Conservation (phyloP, 2,888 invertebrate genomes). For the Caenorhabditis sp. region DNA sequence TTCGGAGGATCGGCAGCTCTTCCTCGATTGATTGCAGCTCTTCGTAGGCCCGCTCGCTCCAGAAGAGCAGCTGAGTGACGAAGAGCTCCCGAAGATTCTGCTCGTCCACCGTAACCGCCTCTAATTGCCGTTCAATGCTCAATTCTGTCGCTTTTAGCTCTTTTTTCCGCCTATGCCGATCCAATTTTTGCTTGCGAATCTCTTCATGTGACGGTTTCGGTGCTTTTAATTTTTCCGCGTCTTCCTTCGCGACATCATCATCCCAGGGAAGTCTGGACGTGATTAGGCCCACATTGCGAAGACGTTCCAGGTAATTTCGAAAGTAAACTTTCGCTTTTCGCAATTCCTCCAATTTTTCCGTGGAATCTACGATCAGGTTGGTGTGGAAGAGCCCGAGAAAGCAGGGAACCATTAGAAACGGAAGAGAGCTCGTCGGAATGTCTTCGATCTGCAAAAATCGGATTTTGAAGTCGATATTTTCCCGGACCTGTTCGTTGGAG, state of each 20-base stretch:
- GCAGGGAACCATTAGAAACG: slow-evolving; percentile 70
- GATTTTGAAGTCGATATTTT: neutral
- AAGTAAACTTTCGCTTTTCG: slow-evolving; percentile 64
- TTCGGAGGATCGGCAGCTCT: slow-evolving; percentile 60
- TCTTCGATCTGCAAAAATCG: slow-evolving; percentile 58
- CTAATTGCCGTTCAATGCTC: slow-evolving; percentile 28
- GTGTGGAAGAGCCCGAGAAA: slow-evolving; percentile 68
- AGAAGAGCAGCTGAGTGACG: slow-evolving; percentile 67
- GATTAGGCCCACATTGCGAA: slow-evolving; percentile 64
- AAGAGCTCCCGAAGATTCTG: slow-evolving; percentile 64
- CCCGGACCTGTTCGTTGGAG: slow-evolving; percentile 60
- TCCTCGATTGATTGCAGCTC: slow-evolving; percentile 71
- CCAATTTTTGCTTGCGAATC: slow-evolving; percentile 44
- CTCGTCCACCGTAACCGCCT: slow-evolving; percentile 56
- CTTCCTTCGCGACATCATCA: slow-evolving; percentile 28
- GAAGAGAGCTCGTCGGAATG: slow-evolving; percentile 65
- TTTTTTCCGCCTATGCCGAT: slow-evolving; percentile 47
- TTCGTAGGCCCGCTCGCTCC: slow-evolving; percentile 64
- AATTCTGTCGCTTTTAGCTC: slow-evolving; percentile 38
- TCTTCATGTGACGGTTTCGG: slow-evolving; percentile 32
- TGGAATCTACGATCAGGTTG: slow-evolving; percentile 55
- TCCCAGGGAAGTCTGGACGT: slow-evolving; percentile 66
- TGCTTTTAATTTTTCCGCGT: neutral
- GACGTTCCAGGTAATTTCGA: slow-evolving; percentile 66
- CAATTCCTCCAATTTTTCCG: slow-evolving; percentile 57